A percentile compares a stretch with the other conserved stretches of the same genome.
Evolutionary conservation across 92 coral and sea anemone genomes (phyloP).

Genomic region (Zoanthus sansibaricus): DNA sequence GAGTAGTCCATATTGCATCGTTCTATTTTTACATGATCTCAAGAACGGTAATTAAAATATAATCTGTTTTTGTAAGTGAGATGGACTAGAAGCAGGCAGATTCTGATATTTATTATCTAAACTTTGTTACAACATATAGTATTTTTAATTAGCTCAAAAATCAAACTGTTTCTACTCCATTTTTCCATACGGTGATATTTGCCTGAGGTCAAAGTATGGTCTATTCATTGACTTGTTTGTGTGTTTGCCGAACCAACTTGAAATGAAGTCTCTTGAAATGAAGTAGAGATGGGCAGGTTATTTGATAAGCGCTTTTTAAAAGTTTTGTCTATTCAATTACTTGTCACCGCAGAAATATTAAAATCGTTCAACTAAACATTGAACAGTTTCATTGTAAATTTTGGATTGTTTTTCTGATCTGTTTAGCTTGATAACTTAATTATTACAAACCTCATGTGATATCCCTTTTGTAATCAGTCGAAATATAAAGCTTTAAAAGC

Average conservation of each 20-base stretch:
- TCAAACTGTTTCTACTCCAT: background rate
- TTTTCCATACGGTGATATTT: background rate
- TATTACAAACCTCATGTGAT: too few species aligned
- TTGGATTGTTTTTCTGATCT: too few species aligned
- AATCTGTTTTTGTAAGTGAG: too few species aligned
- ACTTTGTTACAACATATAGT: background rate
- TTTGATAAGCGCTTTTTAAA: background rate
- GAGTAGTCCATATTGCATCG: too few species aligned
- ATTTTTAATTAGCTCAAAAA: background rate
- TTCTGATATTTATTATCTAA: background rate
- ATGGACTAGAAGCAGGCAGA: too few species aligned
- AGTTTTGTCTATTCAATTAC: background rate
- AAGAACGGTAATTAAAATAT: too few species aligned
- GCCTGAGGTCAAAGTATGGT: background rate
- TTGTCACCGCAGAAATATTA: too few species aligned
- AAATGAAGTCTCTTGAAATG: background rate
- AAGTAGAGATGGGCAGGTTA: background rate
- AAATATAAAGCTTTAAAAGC: too few species aligned
- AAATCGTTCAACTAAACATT: background rate
- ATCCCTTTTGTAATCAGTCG: too few species aligned
- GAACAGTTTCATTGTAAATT: background rate
- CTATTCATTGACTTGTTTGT: slow-evolving; percentile 13
- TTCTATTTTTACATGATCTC: too few species aligned
- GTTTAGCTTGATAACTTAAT: too few species aligned
- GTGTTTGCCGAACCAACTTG: background rate